Percentiles rank a stretch among this genome's conserved stretches.
Conservation (phyloP, 2,888 invertebrate species). For the Rhamnusium bicolor region DNA sequence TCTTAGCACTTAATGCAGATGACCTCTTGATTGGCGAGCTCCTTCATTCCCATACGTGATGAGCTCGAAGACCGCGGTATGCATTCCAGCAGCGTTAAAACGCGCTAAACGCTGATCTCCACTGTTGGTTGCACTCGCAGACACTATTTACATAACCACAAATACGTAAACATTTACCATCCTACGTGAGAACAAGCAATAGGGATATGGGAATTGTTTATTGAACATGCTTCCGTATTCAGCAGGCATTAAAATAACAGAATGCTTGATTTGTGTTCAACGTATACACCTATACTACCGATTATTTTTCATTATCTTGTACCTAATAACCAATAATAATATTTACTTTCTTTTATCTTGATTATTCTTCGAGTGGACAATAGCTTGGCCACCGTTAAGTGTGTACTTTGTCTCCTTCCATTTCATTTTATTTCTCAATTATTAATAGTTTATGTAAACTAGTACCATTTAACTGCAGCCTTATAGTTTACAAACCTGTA, state of each 20-base stretch:
- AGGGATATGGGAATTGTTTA: conserved; percentile 33
- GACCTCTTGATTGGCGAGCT: conserved; percentile 49
- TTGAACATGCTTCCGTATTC: conserved; percentile 28
- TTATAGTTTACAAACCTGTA: too few relatives aligned
- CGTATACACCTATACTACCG: not conserved
- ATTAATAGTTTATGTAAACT: not conserved
- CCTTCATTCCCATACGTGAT: conserved; percentile 43
- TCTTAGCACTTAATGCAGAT: conserved; percentile 37
- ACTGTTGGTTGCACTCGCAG: conserved; percentile 14
- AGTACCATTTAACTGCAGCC: not conserved
- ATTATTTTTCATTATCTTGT: not conserved
- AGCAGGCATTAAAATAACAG: conserved; percentile 5
- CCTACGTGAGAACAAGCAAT: conserved; percentile 33
- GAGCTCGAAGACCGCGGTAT: conserved; percentile 18
- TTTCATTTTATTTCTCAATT: not conserved
- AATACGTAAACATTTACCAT: conserved; percentile 43
- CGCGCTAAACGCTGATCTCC: conserved; percentile 21
- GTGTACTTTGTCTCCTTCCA: not conserved
- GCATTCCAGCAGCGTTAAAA: conserved; percentile 18
- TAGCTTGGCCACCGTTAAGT: not conserved
- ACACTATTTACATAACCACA: conserved; percentile 44
- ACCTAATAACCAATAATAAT: not conserved
- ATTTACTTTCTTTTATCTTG: not conserved
- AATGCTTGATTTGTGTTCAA: not conserved
- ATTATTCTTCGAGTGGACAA: not conserved